Evolutionary conservation across 2,888 invertebrate species (phyloP).

Genomic region (Dermolepida albohirtum): DNA sequence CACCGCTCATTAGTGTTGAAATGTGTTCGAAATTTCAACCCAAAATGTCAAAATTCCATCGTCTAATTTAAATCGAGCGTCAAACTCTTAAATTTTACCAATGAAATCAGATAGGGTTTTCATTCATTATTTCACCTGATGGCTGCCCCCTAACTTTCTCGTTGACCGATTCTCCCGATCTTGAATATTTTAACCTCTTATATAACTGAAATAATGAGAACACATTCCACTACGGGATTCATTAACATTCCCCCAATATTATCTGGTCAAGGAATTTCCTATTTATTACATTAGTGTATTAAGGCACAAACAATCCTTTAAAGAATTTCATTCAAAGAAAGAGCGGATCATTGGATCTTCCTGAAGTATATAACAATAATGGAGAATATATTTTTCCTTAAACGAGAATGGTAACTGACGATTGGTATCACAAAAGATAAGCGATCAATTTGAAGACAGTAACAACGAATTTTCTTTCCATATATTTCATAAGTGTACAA

Average conservation of each 20-base stretch:
- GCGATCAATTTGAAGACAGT: neutral
- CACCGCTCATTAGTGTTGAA: constrained; percentile 30
- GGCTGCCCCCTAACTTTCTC: constrained; percentile 12
- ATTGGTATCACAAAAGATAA: constrained; percentile 12
- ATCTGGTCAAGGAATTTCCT: constrained; percentile 42
- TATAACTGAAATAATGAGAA: constrained; percentile 50
- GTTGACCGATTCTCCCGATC: constrained; percentile 30
- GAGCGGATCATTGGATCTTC: constrained; percentile 1
- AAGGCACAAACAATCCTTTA: constrained; percentile 24
- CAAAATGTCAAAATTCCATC: constrained; percentile 30
- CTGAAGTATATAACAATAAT: neutral
- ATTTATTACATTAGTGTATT: constrained; percentile 41
- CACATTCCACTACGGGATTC: constrained; percentile 50
- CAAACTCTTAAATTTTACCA: constrained; percentile 30
- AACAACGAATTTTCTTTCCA: no score
- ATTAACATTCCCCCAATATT: constrained; percentile 49
- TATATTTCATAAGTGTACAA: no score
- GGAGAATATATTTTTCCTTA: neutral
- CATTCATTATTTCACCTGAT: constrained; percentile 35
- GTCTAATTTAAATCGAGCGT: constrained; percentile 36
- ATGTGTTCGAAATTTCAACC: constrained; percentile 13
- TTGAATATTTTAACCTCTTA: constrained; percentile 37
- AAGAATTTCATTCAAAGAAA: constrained; percentile 39
- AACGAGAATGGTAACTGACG: neutral
- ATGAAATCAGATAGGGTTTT: constrained; percentile 39